Base-by-base conservation (phyloP, 1,140 invertebrate species). In the Aphaenogaster floridana region DNA sequence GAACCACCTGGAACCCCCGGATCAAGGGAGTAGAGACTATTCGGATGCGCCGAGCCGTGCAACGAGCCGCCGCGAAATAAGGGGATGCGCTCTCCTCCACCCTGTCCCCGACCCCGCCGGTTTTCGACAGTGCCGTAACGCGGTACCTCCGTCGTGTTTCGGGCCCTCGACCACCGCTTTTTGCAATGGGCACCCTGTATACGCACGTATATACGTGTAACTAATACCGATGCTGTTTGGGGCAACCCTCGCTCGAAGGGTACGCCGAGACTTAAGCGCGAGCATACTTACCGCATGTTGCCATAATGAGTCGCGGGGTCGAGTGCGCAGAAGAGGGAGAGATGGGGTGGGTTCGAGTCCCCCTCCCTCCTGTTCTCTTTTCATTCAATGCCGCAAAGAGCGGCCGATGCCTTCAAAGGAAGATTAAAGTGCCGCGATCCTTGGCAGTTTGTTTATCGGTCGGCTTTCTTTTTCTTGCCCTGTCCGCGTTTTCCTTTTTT, bases 41-140 rank as follows among this genome's bases (percentile, higher is more conserved):
- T 95, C 92, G 94, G 89, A 94, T 94, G 92, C 95, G 93, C 63
- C 93, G 94, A 95, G 90, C 94, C 95, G 93, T 95, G 93, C 94
- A 95, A 95, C 89, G 93, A 95, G 94, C 94, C 91, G 94, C 93
- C 93, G 92, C 93, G 93, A 93, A 94, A 94, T 93, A 94, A 94
- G 94, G 94, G 94, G 94, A 93, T 94, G 93, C 92, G 92, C 64
- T 68, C 93, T 93, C 93, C 92, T 89, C 74, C 87, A 86, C 63
- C 64, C 79, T 87, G 85, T 91, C 80, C 52, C 88, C 84, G 64
- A 54, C 81, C 45, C 77, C 80, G 76, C 36, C 45, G n/a, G 15
- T 15, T 63, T 69, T 74, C 42, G 54, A 66, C 77, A 88, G 68
- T 52, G 69, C 34, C 57, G 80, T 84, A 74, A 42, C 39, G 64